Conservation (phyloP, 2,797 vertebrate species). For the Typhlichthys subterraneus region DNA sequence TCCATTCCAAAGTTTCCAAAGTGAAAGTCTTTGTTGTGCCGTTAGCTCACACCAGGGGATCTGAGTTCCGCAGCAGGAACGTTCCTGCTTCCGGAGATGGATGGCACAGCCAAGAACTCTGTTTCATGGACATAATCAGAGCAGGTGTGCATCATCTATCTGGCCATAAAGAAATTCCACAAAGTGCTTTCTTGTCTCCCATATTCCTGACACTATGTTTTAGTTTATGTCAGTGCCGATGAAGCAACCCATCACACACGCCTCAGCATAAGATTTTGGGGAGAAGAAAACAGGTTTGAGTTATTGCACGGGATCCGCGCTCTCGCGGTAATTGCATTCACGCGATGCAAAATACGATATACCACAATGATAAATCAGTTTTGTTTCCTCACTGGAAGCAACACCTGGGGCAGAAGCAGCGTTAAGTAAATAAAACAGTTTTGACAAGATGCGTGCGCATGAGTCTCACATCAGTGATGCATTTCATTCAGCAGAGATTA, state of each 20-base stretch:
- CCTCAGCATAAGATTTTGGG: slow-evolving; percentile 29
- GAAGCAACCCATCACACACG: slow-evolving; percentile 39
- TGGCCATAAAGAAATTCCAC: slow-evolving; percentile 54
- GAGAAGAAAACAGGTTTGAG: slow-evolving; percentile 31
- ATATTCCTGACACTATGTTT: slow-evolving; percentile 46
- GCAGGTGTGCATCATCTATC: slow-evolving; percentile 64
- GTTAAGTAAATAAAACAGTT: slow-evolving; percentile 37
- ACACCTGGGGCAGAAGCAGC: slow-evolving; percentile 33
- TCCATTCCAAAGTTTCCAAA: slow-evolving; percentile 50
- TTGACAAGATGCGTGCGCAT: slow-evolving; percentile 44
- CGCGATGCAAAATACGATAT: slow-evolving; percentile 35
- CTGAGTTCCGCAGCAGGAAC: slow-evolving; percentile 47
- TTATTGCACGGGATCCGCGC: slow-evolving; percentile 34
- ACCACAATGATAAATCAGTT: slow-evolving; percentile 23
- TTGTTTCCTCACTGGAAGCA: slow-evolving; percentile 14
- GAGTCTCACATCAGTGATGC: slow-evolving; percentile 32
- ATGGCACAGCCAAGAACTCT: slow-evolving; percentile 47
- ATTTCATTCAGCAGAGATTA: slow-evolving; percentile 48
- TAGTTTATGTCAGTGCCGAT: slow-evolving; percentile 45
- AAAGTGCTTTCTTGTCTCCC: slow-evolving; percentile 49
- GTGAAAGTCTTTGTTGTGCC: slow-evolving; percentile 54
- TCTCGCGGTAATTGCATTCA: slow-evolving; percentile 24
- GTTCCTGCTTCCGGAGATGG: slow-evolving; percentile 50
- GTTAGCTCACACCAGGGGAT: slow-evolving; percentile 54
- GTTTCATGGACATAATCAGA: slow-evolving; percentile 55